Conservation (phyloP, 2,797 vertebrate species). For the Rhinophrynus dorsalis region DNA sequence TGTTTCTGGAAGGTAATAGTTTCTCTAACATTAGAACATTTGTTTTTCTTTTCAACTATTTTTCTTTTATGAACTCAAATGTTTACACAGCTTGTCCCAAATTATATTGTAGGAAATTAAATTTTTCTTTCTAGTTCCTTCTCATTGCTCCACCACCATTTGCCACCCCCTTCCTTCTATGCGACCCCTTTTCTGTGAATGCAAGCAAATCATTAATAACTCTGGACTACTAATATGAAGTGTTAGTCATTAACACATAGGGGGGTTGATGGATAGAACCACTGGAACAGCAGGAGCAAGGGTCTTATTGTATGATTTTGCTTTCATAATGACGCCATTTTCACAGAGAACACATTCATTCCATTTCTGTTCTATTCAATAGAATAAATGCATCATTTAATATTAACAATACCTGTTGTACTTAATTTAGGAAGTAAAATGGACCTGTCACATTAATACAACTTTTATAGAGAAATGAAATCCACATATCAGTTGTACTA, state of each 20-base stretch:
- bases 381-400: no score
- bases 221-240: constrained; percentile 18
- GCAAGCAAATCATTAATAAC: constrained; percentile 40
- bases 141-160: constrained; percentile 22
- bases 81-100: constrained; percentile 45
- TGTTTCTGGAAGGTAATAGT: constrained; percentile 7
- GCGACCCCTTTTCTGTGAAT: constrained; percentile 24
- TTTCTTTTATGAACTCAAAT: constrained; percentile 47
- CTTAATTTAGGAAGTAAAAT: no score
- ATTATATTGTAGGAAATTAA: constrained; percentile 48
- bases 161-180: constrained; percentile 13
- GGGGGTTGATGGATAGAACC: background rate
- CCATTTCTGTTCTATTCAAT: no score
- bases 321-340: no score
- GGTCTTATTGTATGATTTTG: background rate
- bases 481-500: no score
- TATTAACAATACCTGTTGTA: no score
- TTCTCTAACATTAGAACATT: constrained; percentile 43
- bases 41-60: constrained; percentile 44
- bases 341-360: no score
- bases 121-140: constrained; percentile 35
- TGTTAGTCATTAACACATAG: constrained; percentile 45
- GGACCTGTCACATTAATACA: no score
- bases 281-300: background rate
- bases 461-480: no score